Conservation (phyloP, 2,888 invertebrate genomes). For the Epistrophella euchroma region DNA sequence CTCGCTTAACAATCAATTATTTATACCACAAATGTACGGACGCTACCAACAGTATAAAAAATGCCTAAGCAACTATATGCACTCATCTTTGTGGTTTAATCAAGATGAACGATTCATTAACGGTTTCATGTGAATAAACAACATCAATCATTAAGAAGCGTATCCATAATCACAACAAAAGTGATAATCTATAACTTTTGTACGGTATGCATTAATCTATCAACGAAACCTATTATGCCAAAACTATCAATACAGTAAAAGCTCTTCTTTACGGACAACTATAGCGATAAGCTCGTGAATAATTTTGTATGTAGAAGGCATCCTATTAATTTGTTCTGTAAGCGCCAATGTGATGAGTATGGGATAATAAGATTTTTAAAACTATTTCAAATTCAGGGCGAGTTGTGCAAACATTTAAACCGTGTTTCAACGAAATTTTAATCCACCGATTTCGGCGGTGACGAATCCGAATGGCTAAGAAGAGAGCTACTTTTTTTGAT, state of each 20-base stretch:
- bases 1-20: not conserved
- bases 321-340: not conserved
- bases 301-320: not conserved
- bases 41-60: not conserved
- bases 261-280: not conserved
- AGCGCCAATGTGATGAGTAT: no score
- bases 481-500: no score
- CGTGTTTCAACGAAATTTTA: no score
- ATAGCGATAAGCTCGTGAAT: not conserved
- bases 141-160: conserved; percentile 36
- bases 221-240: not conserved
- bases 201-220: conserved; percentile 18
- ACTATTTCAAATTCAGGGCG: no score
- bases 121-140: conserved; percentile 29
- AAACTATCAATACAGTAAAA: not conserved
- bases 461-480: no score
- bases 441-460: no score
- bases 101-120: conserved; percentile 35
- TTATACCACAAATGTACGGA: not conserved
- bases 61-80: conserved; percentile 5
- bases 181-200: conserved; percentile 26
- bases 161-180: conserved; percentile 17
- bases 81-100: conserved; percentile 28
- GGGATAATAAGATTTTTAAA: no score
- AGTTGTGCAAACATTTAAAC: no score